A percentile compares a stretch with the other conserved stretches of the same genome.
Conservation (phyloP, 2,113 vertebrate species). For the Mormyrus iriodes region DNA sequence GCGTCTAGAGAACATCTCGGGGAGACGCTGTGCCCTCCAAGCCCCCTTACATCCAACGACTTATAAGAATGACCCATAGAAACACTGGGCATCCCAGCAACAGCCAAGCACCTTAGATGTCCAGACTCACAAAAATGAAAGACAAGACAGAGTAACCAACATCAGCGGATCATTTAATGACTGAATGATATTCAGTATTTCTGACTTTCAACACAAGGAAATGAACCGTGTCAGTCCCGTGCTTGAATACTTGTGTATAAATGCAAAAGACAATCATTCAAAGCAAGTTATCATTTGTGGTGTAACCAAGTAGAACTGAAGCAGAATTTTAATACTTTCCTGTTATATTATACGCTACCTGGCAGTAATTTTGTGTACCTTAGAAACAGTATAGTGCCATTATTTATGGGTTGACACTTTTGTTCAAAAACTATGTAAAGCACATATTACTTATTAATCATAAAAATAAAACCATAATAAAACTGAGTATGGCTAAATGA, state of each 20-base stretch:
- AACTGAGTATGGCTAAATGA: background rate
- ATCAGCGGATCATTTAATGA: background rate
- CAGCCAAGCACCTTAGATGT: background rate
- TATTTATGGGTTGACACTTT: slow-evolving; percentile 40
- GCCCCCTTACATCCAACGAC: slow-evolving; percentile 52
- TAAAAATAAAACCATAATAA: background rate
- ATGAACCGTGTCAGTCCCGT: background rate
- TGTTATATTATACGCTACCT: slow-evolving; percentile 35
- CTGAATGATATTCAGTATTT: background rate
- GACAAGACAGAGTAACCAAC: background rate
- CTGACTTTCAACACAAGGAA: background rate
- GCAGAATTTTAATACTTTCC: slow-evolving; percentile 41
- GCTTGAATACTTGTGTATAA: background rate
- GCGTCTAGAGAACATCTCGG: slow-evolving; percentile 46
- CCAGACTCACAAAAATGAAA: background rate
- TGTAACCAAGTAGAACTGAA: slow-evolving; percentile 45
- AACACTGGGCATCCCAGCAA: background rate
- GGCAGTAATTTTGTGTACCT: slow-evolving; percentile 35
- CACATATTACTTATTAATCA: slow-evolving; percentile 9
- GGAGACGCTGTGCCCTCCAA: slow-evolving; percentile 52
- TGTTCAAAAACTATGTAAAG: background rate
- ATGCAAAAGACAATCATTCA: slow-evolving; percentile 39
- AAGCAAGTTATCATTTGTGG: slow-evolving; percentile 43
- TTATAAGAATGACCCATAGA: slow-evolving; percentile 31
- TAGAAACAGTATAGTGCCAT: slow-evolving; percentile 27